Conservation (phyloP, 2,113 vertebrate species). For the Nothobranchius kuhntae region DNA sequence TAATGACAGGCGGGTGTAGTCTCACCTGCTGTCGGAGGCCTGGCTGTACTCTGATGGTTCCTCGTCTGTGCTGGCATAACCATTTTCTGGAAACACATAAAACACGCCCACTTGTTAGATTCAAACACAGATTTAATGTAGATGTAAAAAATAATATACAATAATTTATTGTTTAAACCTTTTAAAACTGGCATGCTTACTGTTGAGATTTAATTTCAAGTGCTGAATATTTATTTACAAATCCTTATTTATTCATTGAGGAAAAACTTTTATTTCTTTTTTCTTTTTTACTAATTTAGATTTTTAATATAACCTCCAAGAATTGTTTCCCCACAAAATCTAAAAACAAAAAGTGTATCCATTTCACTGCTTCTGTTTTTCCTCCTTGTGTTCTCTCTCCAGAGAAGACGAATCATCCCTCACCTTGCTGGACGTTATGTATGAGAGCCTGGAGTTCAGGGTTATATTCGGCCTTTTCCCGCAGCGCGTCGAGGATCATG, state of each 20-base stretch:
- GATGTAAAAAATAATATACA: no score
- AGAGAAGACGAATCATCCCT: neutral
- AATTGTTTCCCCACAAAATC: no score
- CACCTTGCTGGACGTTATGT: slow-evolving; percentile 94
- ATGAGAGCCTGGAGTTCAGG: slow-evolving; percentile 93
- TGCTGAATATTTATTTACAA: no score
- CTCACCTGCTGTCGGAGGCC: slow-evolving; percentile 91
- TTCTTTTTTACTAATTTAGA: no score
- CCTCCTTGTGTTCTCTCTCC: neutral
- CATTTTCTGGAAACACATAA: slow-evolving; percentile 83
- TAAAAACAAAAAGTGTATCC: neutral
- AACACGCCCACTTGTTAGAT: neutral
- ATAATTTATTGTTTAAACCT: no score
- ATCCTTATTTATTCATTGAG: neutral
- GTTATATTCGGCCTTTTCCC: slow-evolving; percentile 91
- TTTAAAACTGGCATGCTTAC: neutral
- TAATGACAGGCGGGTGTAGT: no score
- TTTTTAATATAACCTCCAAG: no score
- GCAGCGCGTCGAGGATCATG: slow-evolving; percentile 88
- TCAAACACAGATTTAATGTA: no score
- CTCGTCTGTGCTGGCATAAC: slow-evolving; percentile 93
- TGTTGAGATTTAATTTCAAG: neutral
- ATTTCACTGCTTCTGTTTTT: neutral
- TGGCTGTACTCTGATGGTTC: slow-evolving; percentile 92
- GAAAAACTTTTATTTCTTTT: no score